phyloP scores from a whole-genome alignment of 2,888 invertebrate genomes.

The Linnaemya tessellans region DNA sequence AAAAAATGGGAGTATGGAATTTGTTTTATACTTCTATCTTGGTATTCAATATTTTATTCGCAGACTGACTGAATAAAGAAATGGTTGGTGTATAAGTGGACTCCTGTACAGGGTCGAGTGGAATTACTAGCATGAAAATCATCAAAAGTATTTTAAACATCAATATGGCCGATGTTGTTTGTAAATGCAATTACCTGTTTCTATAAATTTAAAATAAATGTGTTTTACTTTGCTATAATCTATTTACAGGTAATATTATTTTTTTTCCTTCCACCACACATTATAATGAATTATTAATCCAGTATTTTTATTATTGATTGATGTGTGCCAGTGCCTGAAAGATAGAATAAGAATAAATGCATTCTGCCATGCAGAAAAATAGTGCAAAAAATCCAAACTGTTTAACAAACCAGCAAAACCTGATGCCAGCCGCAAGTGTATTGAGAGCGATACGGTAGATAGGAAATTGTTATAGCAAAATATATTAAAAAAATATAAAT shows the following conservation, averaged over 20 bases:
- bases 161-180: not conserved
- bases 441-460: not conserved
- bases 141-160: not conserved
- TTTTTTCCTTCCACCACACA: not conserved
- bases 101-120: no score
- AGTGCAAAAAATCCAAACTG: not conserved
- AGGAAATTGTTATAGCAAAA: not conserved
- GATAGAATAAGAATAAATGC: constrained; percentile 20
- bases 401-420: constrained; percentile 47
- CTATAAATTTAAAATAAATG: not conserved
- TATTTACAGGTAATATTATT: not conserved
- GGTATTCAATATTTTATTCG: no score
- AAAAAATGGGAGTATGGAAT: no score
- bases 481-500: not conserved
- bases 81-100: no score
- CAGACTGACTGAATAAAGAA: no score
- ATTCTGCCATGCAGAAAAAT: constrained; percentile 9
- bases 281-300: constrained; percentile 26
- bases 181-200: not conserved
- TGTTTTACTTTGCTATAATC: not conserved
- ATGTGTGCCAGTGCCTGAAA: constrained; percentile 21
- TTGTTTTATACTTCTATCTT: no score
- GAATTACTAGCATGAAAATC: no score
- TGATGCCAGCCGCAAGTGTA: constrained; percentile 30
- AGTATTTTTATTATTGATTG: constrained; percentile 30